phyloP scores from a whole-genome alignment of 2,113 vertebrate species.

The Passer montanus region DNA sequence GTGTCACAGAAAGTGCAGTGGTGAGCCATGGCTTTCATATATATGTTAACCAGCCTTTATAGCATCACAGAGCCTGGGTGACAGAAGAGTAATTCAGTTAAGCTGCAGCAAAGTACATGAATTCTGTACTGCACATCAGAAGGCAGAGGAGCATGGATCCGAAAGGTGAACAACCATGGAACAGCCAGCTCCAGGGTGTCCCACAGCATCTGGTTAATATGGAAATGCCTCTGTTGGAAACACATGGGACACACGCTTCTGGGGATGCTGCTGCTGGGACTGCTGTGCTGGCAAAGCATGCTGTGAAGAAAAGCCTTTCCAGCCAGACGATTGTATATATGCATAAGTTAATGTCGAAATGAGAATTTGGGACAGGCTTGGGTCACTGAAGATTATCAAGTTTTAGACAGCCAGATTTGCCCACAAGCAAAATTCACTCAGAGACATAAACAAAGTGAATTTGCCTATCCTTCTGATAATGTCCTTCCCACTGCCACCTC shows the following conservation, averaged over 20 bases:
- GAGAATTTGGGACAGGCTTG: neutral
- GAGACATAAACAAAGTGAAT: neutral
- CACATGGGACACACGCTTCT: neutral
- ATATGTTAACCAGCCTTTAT: constrained; percentile 42
- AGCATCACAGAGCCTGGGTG: neutral
- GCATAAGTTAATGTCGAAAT: neutral
- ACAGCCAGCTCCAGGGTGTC: neutral
- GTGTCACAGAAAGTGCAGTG: neutral
- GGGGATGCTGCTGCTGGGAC: neutral
- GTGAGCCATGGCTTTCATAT: constrained; percentile 59
- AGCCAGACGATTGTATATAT: neutral
- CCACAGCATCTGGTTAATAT: neutral
- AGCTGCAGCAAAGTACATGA: neutral
- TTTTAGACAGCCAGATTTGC: neutral
- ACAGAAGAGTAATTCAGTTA: constrained; percentile 24
- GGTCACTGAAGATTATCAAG: neutral
- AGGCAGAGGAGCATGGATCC: rapidly evolving
- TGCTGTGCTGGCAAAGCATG: rapidly evolving
- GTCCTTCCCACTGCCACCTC: rapidly evolving
- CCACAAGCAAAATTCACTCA: neutral
- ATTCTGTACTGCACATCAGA: neutral
- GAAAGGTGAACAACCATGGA: neutral
- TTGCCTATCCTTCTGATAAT: neutral
- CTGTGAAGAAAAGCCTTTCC: neutral
- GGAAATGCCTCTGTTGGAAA: neutral